Conservation (phyloP, 53 echinoderm and acorn worm species). For the Holothuria scabra region DNA sequence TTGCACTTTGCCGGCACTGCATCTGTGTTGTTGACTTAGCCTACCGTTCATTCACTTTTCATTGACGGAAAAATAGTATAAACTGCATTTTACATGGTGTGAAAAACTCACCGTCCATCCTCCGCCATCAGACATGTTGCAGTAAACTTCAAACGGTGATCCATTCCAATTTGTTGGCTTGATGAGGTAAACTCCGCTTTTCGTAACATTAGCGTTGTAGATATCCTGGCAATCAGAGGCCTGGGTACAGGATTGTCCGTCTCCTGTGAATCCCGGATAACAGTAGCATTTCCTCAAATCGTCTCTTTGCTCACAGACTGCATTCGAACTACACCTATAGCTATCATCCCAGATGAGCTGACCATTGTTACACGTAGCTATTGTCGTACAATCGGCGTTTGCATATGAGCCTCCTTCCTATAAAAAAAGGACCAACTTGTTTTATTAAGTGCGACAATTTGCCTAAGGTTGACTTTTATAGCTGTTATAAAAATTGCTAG, state of each 20-base stretch:
- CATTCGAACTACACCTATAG: not conserved
- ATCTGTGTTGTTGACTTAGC: no score
- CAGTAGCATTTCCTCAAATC: slow-evolving; percentile 4
- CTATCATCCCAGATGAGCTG: slow-evolving; percentile 11
- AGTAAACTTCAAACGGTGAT: slow-evolving; percentile 15
- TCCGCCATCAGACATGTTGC: slow-evolving; percentile 28
- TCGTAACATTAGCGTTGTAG: not conserved
- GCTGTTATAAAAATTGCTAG: no score
- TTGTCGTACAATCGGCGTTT: slow-evolving; percentile 2
- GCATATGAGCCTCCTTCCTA: not conserved
- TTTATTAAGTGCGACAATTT: no score
- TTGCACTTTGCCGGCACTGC: no score
- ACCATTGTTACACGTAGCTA: not conserved
- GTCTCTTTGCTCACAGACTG: not conserved
- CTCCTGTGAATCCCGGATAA: not conserved
- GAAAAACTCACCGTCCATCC: slow-evolving; percentile 3
- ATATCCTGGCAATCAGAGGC: slow-evolving; percentile 7
- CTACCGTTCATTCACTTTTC: no score
- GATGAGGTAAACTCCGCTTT: slow-evolving; percentile 8
- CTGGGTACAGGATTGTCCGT: not conserved
- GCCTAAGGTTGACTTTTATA: no score
- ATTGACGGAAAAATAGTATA: no score
- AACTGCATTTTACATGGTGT: no score
- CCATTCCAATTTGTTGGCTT: not conserved
- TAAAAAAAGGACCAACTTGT: not conserved